Evolutionary conservation across 2,113 vertebrate species (phyloP), one percentile per base, ranked within the genome.

Genomic region (Neodontobutis hainanensis): DNA sequence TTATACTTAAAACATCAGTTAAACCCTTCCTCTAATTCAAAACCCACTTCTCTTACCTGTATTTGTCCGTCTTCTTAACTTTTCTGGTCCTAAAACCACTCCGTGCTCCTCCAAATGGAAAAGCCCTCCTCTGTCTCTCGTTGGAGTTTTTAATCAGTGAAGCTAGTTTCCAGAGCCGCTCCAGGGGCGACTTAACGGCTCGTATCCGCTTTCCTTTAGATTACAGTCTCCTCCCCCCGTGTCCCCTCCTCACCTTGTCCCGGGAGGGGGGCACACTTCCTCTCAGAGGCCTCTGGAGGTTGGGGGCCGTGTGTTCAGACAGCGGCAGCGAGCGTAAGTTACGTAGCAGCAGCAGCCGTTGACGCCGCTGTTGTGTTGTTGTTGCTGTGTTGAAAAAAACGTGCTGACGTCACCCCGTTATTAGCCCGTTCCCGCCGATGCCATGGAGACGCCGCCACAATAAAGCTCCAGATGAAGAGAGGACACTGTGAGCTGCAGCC

Each of bases 361-460:
- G 19, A 12, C n/a, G 6, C 7, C 8, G 19, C 9, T 53, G 32
- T 27, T 27, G 19, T 27, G 19, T 27, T 27, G 19, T 27, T 27
- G 19, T 27, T 27, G 19, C 19, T 27, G 19, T 27, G 19, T 2
- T 27, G 3, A 27, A 27, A 27, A 27, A 27, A 27, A 27, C 19
- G 19, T 27, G 19, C 19, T 27, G 19, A 27, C 19, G 19, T 27
- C 1, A 27, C 19, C 19, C 4, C 15, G 48, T 11, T 8, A 50
- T 50, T 50, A 19, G 48, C 12, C 16, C 47, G 3, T 14, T 27
- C 19, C 19, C 38, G 58, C 35, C 1, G 95, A 95, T 94, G 91
- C 92, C 85, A 80, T 92, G 77, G 94, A 59, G 90, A 96, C 83
- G 47, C 66, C 77, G 85, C 65, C 87, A 85, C 70, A 77, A 82